phyloP scores from a whole-genome alignment of 2,888 invertebrate genomes.

The Eupithecia inturbata region DNA sequence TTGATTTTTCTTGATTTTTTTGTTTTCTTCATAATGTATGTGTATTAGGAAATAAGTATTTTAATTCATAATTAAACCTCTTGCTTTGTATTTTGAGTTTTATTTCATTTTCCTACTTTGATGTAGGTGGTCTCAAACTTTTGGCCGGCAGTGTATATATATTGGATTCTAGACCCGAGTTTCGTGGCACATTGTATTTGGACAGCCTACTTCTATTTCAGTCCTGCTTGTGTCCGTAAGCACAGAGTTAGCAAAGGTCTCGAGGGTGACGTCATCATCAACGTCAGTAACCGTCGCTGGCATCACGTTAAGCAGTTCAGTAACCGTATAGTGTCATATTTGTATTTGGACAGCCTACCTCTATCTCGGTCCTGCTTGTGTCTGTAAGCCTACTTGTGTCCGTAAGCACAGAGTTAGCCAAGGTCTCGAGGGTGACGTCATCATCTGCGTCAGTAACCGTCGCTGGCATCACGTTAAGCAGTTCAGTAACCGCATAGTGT shows the following conservation, averaged over 20 bases:
- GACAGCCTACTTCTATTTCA: slow-evolving; percentile 40
- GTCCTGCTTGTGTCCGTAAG: slow-evolving; percentile 46
- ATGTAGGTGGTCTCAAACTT: too few relatives aligned
- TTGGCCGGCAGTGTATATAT: too few relatives aligned
- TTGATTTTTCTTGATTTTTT: too few relatives aligned
- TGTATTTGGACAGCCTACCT: background rate
- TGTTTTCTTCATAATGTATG: too few relatives aligned
- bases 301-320: slow-evolving; percentile 90
- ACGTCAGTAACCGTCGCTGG: slow-evolving; percentile 62
- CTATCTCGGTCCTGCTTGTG: slow-evolving; percentile 45
- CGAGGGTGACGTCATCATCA: slow-evolving; percentile 53
- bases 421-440: slow-evolving; percentile 51
- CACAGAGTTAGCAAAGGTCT: slow-evolving; percentile 50
- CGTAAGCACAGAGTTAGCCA: slow-evolving; percentile 51
- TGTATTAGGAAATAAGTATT: too few relatives aligned
- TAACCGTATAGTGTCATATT: slow-evolving; percentile 72
- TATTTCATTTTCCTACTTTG: too few relatives aligned
- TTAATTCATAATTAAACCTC: too few relatives aligned
- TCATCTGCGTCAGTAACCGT: slow-evolving; percentile 46
- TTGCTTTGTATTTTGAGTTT: too few relatives aligned
- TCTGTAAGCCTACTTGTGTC: too few relatives aligned
- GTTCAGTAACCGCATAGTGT: slow-evolving; percentile 86
- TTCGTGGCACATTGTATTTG: background rate
- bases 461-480: slow-evolving; percentile 88
- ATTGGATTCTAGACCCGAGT: background rate